Percentiles rank a stretch among this genome's conserved stretches.
Evolutionary conservation across 2,888 invertebrate genomes (phyloP).

Genomic region (Lithophane ornitopus): DNA sequence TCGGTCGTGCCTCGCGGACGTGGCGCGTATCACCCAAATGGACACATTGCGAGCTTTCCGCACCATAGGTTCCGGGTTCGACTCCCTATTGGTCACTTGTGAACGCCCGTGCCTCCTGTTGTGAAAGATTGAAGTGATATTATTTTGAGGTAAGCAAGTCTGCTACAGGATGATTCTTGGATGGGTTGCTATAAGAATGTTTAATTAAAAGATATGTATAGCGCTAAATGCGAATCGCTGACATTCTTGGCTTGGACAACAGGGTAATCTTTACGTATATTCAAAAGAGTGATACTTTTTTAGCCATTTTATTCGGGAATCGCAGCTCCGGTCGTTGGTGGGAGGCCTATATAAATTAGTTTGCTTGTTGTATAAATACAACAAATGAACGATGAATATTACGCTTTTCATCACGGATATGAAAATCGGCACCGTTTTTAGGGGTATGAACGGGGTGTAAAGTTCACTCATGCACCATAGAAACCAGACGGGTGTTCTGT

Average conservation of each 20-base stretch:
- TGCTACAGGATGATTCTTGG: not conserved
- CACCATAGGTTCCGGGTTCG: constrained; percentile 68
- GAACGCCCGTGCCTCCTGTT: constrained; percentile 17
- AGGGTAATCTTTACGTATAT: not conserved
- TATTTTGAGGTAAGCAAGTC: not conserved
- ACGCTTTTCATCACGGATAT: too few species aligned
- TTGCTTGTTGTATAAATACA: too few species aligned
- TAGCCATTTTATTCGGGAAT: too few species aligned
- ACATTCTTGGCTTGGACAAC: not conserved
- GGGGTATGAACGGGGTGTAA: too few species aligned
- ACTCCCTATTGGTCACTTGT: constrained; percentile 39
- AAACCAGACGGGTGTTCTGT: too few species aligned
- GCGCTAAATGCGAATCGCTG: not conserved
- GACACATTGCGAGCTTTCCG: constrained; percentile 66
- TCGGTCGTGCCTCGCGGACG: constrained; percentile 76
- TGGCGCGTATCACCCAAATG: constrained; percentile 66
- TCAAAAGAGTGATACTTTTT: too few species aligned
- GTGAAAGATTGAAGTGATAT: too few species aligned
- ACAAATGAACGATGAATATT: too few species aligned
- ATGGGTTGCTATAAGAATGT: not conserved
- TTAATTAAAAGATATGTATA: not conserved
- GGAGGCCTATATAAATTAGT: too few species aligned
- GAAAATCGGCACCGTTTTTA: too few species aligned
- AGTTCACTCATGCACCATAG: too few species aligned
- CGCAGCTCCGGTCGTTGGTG: too few species aligned